These are phyloP conservation scores for Caenorhabditis briggsae DNA, from an alignment of 1,140 invertebrate genomes.

Conservation along the genomic window DNA sequence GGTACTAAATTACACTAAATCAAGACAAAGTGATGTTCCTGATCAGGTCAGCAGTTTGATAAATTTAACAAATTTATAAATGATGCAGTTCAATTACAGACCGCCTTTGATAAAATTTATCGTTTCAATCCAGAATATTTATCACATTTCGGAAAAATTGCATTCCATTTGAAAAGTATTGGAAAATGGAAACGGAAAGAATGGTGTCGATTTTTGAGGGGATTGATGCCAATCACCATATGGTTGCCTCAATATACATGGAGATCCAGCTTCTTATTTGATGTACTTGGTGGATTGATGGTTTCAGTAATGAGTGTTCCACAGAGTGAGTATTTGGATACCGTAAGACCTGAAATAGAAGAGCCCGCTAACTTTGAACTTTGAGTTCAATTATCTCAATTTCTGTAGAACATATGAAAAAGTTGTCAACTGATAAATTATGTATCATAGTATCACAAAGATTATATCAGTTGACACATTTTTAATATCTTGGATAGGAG, in stretches of 20 bases:
- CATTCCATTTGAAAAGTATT: constrained; percentile 49
- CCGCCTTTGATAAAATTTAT: not conserved
- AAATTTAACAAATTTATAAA: not conserved
- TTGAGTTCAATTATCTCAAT: not conserved
- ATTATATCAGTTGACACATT: too few relatives aligned
- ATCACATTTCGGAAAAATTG: constrained; percentile 22
- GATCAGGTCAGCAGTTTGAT: not conserved
- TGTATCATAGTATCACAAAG: too few relatives aligned
- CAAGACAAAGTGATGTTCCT: constrained; percentile 27
- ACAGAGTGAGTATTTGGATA: constrained; percentile 69
- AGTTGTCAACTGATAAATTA: too few relatives aligned
- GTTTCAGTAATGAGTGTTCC: constrained; percentile 79
- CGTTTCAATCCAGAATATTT: not conserved
- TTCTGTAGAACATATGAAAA: too few relatives aligned
- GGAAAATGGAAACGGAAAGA: constrained; percentile 60
- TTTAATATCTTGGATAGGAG: too few relatives aligned
- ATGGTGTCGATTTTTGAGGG: constrained; percentile 52
- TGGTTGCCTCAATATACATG: constrained; percentile 77
- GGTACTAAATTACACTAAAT: constrained; percentile 39
- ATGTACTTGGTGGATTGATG: constrained; percentile 78
- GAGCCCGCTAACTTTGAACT: too few relatives aligned
- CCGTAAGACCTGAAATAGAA: not conserved
- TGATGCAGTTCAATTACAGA: not conserved
- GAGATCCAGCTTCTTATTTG: constrained; percentile 76
- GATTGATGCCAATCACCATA: constrained; percentile 51